A percentile compares a stretch with the other conserved stretches of the same genome.
These are phyloP conservation scores for Cherax quadricarinatus DNA, from an alignment of 1,140 invertebrate species.

Conservation along the genomic window DNA sequence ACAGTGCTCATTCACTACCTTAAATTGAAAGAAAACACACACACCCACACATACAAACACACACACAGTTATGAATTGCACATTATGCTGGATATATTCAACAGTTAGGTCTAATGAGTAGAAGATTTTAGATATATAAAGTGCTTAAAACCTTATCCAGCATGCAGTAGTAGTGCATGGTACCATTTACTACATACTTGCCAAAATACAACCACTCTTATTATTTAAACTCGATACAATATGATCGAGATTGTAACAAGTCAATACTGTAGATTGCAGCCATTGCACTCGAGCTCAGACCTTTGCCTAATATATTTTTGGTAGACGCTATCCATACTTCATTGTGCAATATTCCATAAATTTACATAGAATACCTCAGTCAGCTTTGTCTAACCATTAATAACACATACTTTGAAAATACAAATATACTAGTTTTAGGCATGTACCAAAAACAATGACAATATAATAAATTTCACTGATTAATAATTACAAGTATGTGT, in stretches of 20 bases:
- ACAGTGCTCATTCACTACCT: background rate
- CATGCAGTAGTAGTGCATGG: background rate
- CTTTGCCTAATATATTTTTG: background rate
- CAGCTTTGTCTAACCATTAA: too few relatives aligned
- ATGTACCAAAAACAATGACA: background rate
- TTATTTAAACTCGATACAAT: background rate
- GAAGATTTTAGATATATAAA: background rate
- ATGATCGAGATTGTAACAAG: background rate
- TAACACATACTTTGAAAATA: too few relatives aligned
- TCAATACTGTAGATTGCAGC: background rate
- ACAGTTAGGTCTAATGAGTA: background rate
- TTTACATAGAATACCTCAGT: too few relatives aligned
- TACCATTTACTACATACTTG: background rate
- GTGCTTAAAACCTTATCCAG: background rate
- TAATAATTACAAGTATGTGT: background rate
- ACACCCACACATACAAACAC: background rate
- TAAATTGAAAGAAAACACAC: background rate
- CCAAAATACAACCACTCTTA: background rate
- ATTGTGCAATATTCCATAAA: background rate
- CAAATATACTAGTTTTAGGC: too few relatives aligned
- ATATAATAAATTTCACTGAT: background rate
- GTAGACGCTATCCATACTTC: background rate
- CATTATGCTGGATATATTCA: background rate
- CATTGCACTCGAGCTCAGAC: background rate
- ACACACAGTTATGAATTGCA: background rate